These are phyloP conservation scores for Zosterops japonicus DNA, from an alignment of 2,113 vertebrate genomes.

Conservation along the genomic window DNA sequence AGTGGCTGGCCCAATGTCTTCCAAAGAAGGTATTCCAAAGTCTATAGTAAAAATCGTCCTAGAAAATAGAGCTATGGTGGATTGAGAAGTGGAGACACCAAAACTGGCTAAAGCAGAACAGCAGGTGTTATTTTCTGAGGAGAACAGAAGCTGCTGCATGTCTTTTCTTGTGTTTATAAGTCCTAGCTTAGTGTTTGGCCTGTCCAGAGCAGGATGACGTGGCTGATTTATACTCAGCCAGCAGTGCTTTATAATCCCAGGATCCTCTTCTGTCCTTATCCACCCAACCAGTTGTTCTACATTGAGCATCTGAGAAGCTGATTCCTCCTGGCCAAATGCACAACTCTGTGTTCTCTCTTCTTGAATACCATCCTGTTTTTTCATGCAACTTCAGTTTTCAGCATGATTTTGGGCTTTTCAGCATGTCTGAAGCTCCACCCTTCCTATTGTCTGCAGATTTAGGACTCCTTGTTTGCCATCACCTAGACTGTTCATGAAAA, in stretches of 20 bases:
- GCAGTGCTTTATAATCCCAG: neutral
- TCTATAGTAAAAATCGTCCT: neutral
- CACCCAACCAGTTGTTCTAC: neutral
- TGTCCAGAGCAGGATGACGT: neutral
- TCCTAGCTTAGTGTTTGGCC: neutral
- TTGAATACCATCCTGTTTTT: neutral
- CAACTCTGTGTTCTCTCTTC: neutral
- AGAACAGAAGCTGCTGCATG: neutral
- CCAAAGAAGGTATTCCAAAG: neutral
- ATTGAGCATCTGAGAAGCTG: neutral
- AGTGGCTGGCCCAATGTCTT: neutral
- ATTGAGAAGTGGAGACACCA: neutral
- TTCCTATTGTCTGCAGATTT: slow-evolving; percentile 19
- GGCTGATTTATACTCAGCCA: neutral
- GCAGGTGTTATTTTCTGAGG: neutral
- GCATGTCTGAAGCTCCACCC: neutral
- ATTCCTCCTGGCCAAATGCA: neutral
- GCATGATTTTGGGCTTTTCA: neutral
- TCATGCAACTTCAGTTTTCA: neutral
- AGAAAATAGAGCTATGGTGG: neutral
- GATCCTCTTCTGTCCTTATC: neutral
- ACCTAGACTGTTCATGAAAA: neutral
- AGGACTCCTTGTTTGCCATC: slow-evolving; percentile 5
- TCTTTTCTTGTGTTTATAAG: neutral
- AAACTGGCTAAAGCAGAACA: neutral